phyloP scores from a whole-genome alignment of 2,888 invertebrate genomes.

The Poecilus cupreus region DNA sequence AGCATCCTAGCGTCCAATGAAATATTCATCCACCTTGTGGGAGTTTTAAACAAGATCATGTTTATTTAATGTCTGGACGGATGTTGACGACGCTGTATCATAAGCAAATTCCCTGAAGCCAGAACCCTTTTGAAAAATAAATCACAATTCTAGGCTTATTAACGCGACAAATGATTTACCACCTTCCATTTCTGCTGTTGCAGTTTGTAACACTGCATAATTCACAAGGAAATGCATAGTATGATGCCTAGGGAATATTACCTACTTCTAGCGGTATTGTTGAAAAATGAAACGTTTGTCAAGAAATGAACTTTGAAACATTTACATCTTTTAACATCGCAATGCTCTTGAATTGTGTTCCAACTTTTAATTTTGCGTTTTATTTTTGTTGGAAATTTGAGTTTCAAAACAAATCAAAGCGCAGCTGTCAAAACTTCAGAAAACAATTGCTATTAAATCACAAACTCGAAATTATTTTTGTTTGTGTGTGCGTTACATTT shows the following conservation, averaged over 20 bases:
- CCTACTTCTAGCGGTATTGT: not conserved
- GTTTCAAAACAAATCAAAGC: not conserved
- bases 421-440: constrained; percentile 3
- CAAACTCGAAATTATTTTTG: not conserved
- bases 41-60: constrained; percentile 58
- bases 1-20: constrained; percentile 43
- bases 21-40: constrained; percentile 54
- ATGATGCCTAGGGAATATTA: not conserved
- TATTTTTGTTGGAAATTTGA: not conserved
- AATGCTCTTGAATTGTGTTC: not conserved
- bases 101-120: constrained; percentile 59
- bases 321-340: not conserved
- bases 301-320: not conserved
- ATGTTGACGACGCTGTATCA: constrained; percentile 57
- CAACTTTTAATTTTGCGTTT: not conserved
- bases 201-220: not conserved
- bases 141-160: constrained; percentile 61
- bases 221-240: not conserved
- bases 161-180: constrained; percentile 61
- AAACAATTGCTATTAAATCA: constrained; percentile 7
- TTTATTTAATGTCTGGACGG: constrained; percentile 61
- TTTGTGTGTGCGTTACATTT: not conserved
- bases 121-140: constrained; percentile 60
- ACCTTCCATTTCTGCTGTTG: constrained; percentile 36
- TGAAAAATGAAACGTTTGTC: constrained; percentile 4